Evolutionary conservation across 2,888 invertebrate species (phyloP).

Genomic region (Neria commutata): DNA sequence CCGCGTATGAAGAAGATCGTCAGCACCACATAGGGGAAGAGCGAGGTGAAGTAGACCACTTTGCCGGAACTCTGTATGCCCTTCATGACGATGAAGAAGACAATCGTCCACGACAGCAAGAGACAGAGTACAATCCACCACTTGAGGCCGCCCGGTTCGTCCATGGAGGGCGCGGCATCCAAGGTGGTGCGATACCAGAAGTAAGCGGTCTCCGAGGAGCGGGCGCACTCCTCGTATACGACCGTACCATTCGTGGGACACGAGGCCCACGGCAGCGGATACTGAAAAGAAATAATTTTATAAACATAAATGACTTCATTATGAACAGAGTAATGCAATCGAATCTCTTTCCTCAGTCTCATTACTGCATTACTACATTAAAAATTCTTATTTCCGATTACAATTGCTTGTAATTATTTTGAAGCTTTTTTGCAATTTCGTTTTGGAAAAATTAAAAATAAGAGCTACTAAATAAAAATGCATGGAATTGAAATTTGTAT

Average conservation of each 20-base stretch:
- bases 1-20: slow-evolving; percentile 94
- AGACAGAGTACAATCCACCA: slow-evolving; percentile 94
- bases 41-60: slow-evolving; percentile 94
- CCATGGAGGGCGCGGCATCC: slow-evolving; percentile 85
- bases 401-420: no score
- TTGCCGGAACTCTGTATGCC: slow-evolving; percentile 96
- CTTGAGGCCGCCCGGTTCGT: slow-evolving; percentile 81
- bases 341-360: no score
- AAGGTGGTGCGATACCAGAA: slow-evolving; percentile 92
- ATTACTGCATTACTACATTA: no score
- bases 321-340: no score
- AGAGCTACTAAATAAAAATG: no score
- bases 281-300: slow-evolving; percentile 63
- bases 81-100: slow-evolving; percentile 95
- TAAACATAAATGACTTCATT: neutral
- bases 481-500: no score
- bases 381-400: no score
- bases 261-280: slow-evolving; percentile 81
- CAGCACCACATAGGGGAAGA: slow-evolving; percentile 92
- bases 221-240: slow-evolving; percentile 74
- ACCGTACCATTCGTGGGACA: slow-evolving; percentile 77
- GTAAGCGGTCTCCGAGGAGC: slow-evolving; percentile 87
- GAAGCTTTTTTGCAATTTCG: no score
- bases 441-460: neutral
- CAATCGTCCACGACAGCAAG: slow-evolving; percentile 85